Evolutionary conservation across 2,888 invertebrate species (phyloP), one percentile per base, ranked within the genome.

Genomic region (Drosophila neonasuta): DNA sequence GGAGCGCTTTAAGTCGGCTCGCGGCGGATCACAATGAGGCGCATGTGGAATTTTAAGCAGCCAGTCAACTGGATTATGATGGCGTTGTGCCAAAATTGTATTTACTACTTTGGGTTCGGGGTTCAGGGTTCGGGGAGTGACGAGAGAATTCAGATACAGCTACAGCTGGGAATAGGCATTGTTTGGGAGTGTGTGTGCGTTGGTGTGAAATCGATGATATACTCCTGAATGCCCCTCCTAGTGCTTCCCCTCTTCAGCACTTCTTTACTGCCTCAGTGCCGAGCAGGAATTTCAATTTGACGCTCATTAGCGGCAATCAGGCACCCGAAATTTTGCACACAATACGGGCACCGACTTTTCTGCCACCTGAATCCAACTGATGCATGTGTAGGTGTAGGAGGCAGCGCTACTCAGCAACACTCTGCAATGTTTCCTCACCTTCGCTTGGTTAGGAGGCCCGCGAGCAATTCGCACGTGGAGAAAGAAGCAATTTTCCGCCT

Each of bases 401-500:
- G 39, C 39, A 41, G 13, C 3, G 8, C 15, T n/a, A 8, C 69
- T 44, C 41, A 30, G 20, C 44, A 55, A 49, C 48, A 17, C 49
- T 24, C 54, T 36, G 39, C 34, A 44, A 17, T n/a, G 29, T 15
- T 11, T 11, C 7, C 30, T 48, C 51, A 15, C 29, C 44, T 15
- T n/a, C 20, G 34, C 5, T 30, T n/a, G 13, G 7, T 3, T 32
- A 20, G 6, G 24, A 7, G 44, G 30, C 41, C 60, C 70, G 63
- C 45, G 30, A 75, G 70, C 75, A 74, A 68, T 80, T 74, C 76
- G 62, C 74, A 77, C 72, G 73, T 59, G 61, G 41, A 69, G 75
- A 74, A 79, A 77, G 76, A 86, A 84, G 77, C 87, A 80, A 86
- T 87, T 87, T 87, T 87, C 80, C 68, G 74, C 79, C 70, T 80